phyloP scores from a whole-genome alignment of 2,888 invertebrate genomes.

The Athetis lepigone region DNA sequence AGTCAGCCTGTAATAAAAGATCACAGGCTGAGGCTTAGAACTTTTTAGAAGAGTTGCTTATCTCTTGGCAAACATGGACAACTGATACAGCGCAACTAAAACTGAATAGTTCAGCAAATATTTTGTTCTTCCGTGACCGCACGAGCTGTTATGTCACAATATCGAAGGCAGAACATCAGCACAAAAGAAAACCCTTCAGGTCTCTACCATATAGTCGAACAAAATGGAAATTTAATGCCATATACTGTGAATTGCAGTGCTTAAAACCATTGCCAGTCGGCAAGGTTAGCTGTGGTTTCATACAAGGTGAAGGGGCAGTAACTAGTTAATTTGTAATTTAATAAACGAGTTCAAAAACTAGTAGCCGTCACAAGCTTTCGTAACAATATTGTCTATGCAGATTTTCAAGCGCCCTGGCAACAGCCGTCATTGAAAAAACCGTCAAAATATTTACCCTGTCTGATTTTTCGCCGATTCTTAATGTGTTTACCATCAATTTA shows the following conservation, averaged over 20 bases:
- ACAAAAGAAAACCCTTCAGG: neutral
- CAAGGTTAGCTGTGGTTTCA: neutral
- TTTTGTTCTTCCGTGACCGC: neutral
- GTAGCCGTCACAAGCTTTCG: neutral
- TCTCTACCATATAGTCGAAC: neutral
- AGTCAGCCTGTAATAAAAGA: neutral
- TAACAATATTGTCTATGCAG: neutral
- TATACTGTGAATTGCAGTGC: neutral
- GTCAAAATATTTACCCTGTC: neutral
- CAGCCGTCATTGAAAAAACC: neutral
- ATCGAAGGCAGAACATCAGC: neutral
- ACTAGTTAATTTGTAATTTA: neutral
- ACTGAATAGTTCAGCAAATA: neutral
- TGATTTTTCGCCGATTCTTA: neutral
- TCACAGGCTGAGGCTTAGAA: too few species aligned
- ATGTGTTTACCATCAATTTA: slow-evolving; percentile 3
- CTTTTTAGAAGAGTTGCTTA: too few species aligned
- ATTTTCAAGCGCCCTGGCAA: neutral
- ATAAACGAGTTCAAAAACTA: slow-evolving; percentile 2
- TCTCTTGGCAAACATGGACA: neutral
- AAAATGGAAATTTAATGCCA: too few species aligned
- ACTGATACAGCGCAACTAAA: neutral
- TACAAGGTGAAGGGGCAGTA: too few species aligned
- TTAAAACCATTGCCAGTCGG: too few species aligned
- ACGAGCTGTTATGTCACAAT: neutral